These are phyloP conservation scores for Pachyramphus minor DNA, from an alignment of 2,113 vertebrate species.

Conservation along the genomic window DNA sequence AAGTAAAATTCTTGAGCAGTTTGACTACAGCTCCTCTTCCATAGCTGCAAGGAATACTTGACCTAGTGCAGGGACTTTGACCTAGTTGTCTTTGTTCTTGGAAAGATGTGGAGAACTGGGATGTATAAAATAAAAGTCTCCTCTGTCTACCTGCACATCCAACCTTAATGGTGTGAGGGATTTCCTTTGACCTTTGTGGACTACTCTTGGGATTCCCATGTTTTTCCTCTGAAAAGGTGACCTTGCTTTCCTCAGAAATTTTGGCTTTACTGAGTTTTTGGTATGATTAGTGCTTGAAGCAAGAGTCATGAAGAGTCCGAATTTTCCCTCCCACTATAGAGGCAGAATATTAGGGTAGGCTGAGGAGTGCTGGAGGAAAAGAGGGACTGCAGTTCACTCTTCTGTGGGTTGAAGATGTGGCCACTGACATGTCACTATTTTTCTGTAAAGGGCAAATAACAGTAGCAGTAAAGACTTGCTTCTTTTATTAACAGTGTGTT, in stretches of 20 bases:
- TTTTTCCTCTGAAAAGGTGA: neutral
- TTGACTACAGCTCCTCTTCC: neutral
- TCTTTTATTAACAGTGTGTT: neutral
- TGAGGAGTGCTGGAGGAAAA: neutral
- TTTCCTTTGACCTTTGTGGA: neutral
- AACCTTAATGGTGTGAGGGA: fast-evolving
- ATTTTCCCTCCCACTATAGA: neutral
- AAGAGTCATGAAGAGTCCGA: neutral
- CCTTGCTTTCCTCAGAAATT: neutral
- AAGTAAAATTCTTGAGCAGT: neutral
- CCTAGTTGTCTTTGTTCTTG: neutral
- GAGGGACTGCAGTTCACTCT: neutral
- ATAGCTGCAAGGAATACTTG: neutral
- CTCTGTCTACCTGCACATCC: neutral
- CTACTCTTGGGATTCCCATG: neutral
- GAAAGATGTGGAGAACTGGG: neutral
- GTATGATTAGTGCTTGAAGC: neutral
- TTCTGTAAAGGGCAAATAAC: neutral
- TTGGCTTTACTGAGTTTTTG: neutral
- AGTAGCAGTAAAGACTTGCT: neutral
- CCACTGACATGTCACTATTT: neutral
- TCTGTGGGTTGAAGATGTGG: neutral
- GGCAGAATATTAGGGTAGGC: neutral
- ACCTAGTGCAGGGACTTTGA: neutral
- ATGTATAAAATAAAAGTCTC: neutral